Evolutionary conservation across 2,797 vertebrate genomes (phyloP).

Genomic region (Sebastes cheni): DNA sequence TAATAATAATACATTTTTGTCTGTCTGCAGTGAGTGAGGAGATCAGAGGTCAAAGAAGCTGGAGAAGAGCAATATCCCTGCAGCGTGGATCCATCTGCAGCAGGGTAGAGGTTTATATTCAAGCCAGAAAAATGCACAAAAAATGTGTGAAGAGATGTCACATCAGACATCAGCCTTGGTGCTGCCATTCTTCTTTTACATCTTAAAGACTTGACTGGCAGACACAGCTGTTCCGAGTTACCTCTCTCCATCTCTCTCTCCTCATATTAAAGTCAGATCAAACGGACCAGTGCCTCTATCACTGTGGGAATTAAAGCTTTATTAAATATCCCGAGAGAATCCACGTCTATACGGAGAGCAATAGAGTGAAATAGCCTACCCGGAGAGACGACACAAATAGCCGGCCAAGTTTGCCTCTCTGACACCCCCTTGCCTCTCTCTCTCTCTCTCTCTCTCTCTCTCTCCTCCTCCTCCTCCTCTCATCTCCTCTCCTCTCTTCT

Average conservation of each 20-base stretch:
- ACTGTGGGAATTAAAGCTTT: conserved; percentile 55
- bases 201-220: conserved; percentile 48
- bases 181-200: not conserved
- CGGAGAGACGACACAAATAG: conserved; percentile 45
- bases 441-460: not conserved
- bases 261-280: conserved; percentile 58
- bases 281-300: conserved; percentile 45
- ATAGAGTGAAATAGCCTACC: conserved; percentile 16
- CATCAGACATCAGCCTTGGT: not conserved
- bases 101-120: not conserved
- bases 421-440: not conserved
- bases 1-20: not conserved
- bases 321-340: conserved; percentile 55
- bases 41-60: conserved; percentile 1
- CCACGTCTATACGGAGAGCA: conserved; percentile 35
- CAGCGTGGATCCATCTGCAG: not conserved
- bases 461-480: not conserved
- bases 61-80: not conserved
- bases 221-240: conserved; percentile 54
- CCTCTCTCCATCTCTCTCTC: not conserved
- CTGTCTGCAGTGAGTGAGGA: not conserved
- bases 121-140: not conserved
- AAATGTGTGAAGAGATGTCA: not conserved
- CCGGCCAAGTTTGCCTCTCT: conserved; percentile 46
- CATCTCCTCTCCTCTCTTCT: not conserved